Evolutionary conservation across 2,888 invertebrate genomes (phyloP).

Genomic region (Spodoptera exigua): DNA sequence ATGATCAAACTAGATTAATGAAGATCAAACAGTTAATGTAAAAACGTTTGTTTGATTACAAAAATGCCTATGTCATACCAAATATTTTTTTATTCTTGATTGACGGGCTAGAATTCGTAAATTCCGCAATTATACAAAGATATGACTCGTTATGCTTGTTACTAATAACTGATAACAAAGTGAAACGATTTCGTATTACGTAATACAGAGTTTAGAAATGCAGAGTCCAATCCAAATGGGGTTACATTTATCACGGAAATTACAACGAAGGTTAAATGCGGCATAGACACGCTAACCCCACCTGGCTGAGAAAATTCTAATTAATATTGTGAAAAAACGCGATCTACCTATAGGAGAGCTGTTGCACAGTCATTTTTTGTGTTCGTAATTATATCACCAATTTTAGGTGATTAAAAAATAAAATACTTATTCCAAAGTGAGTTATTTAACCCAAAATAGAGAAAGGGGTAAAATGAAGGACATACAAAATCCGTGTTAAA

Average conservation of each 20-base stretch:
- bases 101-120: constrained; percentile 1
- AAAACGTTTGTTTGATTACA: background rate
- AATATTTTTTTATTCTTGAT: background rate
- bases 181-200: constrained; percentile 47
- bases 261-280: constrained; percentile 76
- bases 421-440: no score
- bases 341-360: constrained; percentile 25
- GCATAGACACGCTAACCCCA: constrained; percentile 74
- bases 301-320: constrained; percentile 65
- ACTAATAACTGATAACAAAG: constrained; percentile 19
- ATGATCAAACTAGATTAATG: background rate
- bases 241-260: constrained; percentile 77
- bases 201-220: constrained; percentile 61
- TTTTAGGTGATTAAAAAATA: no score
- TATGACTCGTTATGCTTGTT: constrained; percentile 1
- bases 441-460: no score
- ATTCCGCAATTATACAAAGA: background rate
- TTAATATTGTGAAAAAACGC: constrained; percentile 50
- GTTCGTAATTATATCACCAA: no score
- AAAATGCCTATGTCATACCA: background rate
- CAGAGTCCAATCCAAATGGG: constrained; percentile 67
- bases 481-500: no score
- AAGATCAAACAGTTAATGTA: constrained; percentile 11
- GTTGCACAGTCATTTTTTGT: constrained; percentile 24
- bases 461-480: no score